Conservation (phyloP, 1,140 invertebrate genomes). For the Brachionus plicatilis region DNA sequence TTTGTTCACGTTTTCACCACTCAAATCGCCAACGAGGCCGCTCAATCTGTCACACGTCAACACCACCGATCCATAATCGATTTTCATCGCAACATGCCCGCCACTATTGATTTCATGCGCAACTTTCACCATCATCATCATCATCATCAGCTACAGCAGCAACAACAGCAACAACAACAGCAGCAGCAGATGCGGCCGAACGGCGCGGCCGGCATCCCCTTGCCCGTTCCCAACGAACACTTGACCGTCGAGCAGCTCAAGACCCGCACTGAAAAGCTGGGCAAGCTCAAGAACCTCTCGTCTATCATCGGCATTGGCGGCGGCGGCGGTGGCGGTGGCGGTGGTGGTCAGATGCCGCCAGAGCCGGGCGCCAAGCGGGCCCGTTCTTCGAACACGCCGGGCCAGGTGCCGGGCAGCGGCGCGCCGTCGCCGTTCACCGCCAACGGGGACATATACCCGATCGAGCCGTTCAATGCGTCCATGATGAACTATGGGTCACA, state of each 20-base stretch:
- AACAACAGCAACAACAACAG: no score
- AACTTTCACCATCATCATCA: slow-evolving; percentile 56
- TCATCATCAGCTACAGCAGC: no score
- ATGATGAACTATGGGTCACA: not conserved
- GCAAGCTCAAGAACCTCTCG: slow-evolving; percentile 64
- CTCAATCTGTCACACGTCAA: slow-evolving; percentile 79
- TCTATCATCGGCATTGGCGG: not conserved
- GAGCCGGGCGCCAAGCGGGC: slow-evolving; percentile 1
- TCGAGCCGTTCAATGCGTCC: not conserved
- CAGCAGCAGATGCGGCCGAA: not conserved
- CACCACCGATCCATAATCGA: slow-evolving; percentile 85
- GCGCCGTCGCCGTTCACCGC: not conserved
- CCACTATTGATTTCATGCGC: slow-evolving; percentile 88
- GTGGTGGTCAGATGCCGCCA: not conserved
- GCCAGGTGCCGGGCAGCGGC: not conserved
- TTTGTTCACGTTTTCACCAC: slow-evolving; percentile 92
- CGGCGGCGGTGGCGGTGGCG: not conserved
- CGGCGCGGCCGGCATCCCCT: not conserved
- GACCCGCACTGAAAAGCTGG: slow-evolving; percentile 82
- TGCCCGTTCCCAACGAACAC: slow-evolving; percentile 52
- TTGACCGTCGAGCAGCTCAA: slow-evolving; percentile 89
- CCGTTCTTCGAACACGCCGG: not conserved
- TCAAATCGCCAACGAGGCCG: slow-evolving; percentile 82
- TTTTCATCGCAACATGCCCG: slow-evolving; percentile 87
- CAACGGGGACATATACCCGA: not conserved